phyloP scores from a whole-genome alignment of 2,888 invertebrate genomes.

The Lithophane leautieri region DNA sequence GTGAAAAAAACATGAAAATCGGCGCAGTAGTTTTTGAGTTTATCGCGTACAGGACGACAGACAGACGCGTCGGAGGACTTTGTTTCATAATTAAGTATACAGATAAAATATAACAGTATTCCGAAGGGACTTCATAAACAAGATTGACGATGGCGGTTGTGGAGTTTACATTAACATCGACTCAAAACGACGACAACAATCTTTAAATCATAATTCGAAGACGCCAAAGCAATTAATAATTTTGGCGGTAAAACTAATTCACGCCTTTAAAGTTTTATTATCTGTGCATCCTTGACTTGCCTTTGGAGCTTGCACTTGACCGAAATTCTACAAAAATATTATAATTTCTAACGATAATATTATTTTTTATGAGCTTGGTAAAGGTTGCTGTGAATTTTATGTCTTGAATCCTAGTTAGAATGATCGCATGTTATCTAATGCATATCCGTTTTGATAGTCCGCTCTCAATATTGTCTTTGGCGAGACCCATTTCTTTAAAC shows the following conservation, averaged over 20 bases:
- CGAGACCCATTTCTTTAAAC: conserved; percentile 13
- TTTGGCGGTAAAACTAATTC: conserved; percentile 33
- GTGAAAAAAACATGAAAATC: too few species aligned
- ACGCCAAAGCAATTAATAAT: conserved; percentile 20
- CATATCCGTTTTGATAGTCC: conserved; percentile 26
- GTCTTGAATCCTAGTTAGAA: not conserved
- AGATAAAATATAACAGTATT: too few species aligned
- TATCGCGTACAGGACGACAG: too few species aligned
- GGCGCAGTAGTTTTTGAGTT: too few species aligned
- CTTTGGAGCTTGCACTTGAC: conserved; percentile 49
- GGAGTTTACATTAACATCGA: not conserved
- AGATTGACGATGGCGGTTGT: too few species aligned
- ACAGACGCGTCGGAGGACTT: too few species aligned
- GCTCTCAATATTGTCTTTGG: conserved; percentile 21
- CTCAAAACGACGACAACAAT: not conserved
- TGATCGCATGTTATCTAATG: conserved; percentile 32
- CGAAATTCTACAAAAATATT: conserved; percentile 43
- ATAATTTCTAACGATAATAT: conserved; percentile 42
- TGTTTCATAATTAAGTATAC: too few species aligned
- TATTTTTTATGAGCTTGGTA: conserved; percentile 19
- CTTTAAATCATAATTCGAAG: not conserved
- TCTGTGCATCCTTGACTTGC: conserved; percentile 44
- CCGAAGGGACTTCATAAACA: too few species aligned
- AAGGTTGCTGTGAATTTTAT: conserved; percentile 19
- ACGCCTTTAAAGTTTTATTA: conserved; percentile 35